Percentiles rank a stretch among this genome's conserved stretches.
Conservation (phyloP, 1,140 invertebrate genomes). For the Drosophila persimilis region DNA sequence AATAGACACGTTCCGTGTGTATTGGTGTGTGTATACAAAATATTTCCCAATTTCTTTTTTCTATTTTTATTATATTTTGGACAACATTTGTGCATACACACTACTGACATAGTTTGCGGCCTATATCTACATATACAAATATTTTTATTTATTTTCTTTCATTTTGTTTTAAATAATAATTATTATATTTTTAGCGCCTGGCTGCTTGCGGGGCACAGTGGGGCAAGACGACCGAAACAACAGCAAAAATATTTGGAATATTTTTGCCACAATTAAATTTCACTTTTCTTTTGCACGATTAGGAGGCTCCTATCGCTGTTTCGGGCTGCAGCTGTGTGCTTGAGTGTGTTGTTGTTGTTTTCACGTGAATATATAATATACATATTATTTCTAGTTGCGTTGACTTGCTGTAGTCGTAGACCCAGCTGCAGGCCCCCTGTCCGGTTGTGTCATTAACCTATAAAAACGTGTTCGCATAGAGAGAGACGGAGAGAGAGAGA, state of each 20-base stretch:
- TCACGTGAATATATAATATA: constrained; percentile 24
- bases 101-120: constrained; percentile 69
- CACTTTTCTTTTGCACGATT: constrained; percentile 38
- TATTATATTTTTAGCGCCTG: constrained; percentile 48
- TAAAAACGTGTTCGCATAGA: constrained; percentile 69
- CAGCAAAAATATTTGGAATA: too few relatives aligned
- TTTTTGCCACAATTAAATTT: constrained; percentile 29
- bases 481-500: constrained; percentile 9
- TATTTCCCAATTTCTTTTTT: constrained; percentile 37
- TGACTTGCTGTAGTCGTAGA: constrained; percentile 30
- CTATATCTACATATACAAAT: constrained; percentile 12
- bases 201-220: constrained; percentile 40
- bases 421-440: constrained; percentile 37
- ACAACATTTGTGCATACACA: constrained; percentile 72
- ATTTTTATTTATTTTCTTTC: constrained; percentile 20
- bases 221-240: constrained; percentile 4
- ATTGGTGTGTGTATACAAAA: constrained; percentile 24
- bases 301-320: not conserved
- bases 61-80: constrained; percentile 30
- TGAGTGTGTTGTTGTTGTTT: constrained; percentile 26
- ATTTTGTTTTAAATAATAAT: constrained; percentile 33
- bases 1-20: constrained; percentile 24
- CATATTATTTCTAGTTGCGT: constrained; percentile 49
- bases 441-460: constrained; percentile 77
- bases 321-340: constrained; percentile 29